Base-by-base conservation (phyloP, 2,113 vertebrate species). In the Mungos mungo region DNA sequence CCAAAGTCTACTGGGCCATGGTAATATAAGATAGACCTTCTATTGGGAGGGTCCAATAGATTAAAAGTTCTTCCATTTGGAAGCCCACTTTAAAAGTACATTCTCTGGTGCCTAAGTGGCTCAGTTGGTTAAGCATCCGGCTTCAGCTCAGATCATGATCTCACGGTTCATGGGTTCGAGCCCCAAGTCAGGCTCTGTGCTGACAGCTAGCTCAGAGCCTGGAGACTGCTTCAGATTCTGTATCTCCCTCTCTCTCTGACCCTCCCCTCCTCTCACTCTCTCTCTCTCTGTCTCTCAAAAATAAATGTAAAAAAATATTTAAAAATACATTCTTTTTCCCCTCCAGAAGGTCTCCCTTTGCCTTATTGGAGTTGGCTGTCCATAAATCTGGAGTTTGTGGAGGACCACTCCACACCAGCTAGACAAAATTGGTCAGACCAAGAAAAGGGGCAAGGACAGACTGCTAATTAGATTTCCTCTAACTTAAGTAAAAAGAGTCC, bases 1-100 rank as follows among this genome's bases (percentile, higher is more conserved):
- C 1, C 77, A 29, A 27, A 29, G 1, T 29, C 4, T 25, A 5
- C 2, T 5, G 18, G 31, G 7, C 27, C 50, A 2, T 38, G 38
- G 21, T 85, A 21, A 52, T 41, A 21, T 1, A 19, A 3, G 0
- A 3, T 31, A 35, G 5, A 27, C 7, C 14, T 52, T 79, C 41
- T 63, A 31, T 15, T 3, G 18, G 7, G 4, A 90, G 11, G 25
- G 47, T 35, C 38, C 15, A 29, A 14, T 38, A 21, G 68, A 7
- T n/a, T 88, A 29, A 68, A 92, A 47, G 3, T 63, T 74, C 79
- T 71, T 63, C 35, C 27, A 77, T 65, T n/a, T 13, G 82, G 41
- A 89, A 6, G 5, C 7, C 77, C 35, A 8, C 52, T 72, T 69
- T 68, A 83, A 27, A 93, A 80, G 35, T 6, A 29, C 3, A 41